Conservation (phyloP, 2,113 vertebrate species). For the Hoplias malabaricus region DNA sequence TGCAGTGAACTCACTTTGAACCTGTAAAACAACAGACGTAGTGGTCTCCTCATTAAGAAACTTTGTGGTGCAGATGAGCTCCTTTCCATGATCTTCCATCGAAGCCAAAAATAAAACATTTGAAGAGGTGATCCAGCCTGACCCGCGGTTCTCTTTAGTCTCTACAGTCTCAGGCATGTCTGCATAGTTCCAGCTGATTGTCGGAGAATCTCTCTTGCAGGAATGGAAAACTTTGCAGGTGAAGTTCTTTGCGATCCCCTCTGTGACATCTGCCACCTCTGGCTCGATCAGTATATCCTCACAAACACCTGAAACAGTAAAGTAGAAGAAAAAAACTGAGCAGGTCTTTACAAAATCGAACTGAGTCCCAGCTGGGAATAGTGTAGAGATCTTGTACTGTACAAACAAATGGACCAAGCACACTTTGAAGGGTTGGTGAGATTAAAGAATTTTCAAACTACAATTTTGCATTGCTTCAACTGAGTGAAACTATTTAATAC, state of each 20-base stretch:
- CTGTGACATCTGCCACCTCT: slow-evolving; percentile 36
- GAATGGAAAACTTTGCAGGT: slow-evolving; percentile 59
- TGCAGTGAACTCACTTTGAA: slow-evolving; percentile 57
- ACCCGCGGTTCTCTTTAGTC: neutral
- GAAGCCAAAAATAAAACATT: slow-evolving; percentile 60
- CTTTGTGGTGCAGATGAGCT: slow-evolving; percentile 57
- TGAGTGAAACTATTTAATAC: no score
- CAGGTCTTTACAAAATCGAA: neutral
- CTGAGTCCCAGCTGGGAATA: neutral
- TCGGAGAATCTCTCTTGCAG: slow-evolving; percentile 52
- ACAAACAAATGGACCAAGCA: no score
- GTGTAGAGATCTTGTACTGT: no score
- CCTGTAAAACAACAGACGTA: slow-evolving; percentile 41
- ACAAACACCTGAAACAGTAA: slow-evolving; percentile 54
- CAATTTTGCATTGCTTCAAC: no score
- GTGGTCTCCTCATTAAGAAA: slow-evolving; percentile 46
- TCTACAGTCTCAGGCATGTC: slow-evolving; percentile 42
- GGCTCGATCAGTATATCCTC: slow-evolving; percentile 53
- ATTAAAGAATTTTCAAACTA: no score
- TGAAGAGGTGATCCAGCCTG: slow-evolving; percentile 32
- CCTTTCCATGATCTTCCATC: slow-evolving; percentile 52
- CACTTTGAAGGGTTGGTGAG: no score
- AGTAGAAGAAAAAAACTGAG: neutral
- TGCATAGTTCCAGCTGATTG: slow-evolving; percentile 60
- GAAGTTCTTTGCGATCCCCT: slow-evolving; percentile 57